A percentile compares a stretch with the other conserved stretches of the same genome.
Conservation (phyloP, 2,113 vertebrate species). For the Microtus pennsylvanicus region DNA sequence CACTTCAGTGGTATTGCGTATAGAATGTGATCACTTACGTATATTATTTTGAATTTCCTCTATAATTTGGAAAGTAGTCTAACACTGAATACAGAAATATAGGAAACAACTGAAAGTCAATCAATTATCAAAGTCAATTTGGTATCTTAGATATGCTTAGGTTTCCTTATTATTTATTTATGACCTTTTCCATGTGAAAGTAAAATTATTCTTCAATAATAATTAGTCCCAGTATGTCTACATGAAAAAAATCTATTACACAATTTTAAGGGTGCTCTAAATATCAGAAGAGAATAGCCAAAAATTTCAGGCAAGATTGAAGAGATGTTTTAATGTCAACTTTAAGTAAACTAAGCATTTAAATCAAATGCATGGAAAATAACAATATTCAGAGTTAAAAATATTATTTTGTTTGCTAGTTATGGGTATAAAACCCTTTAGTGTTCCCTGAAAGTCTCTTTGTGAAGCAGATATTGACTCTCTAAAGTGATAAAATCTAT, state of each 20-base stretch:
- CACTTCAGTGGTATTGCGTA: background rate
- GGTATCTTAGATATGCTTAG: background rate
- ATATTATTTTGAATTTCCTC: background rate
- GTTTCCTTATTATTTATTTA: background rate
- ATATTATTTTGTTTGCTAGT: background rate
- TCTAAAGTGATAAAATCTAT: background rate
- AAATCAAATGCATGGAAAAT: background rate
- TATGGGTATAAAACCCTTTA: background rate
- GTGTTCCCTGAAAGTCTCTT: background rate
- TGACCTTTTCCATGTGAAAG: background rate
- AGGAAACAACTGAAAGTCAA: background rate
- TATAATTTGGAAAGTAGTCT: background rate
- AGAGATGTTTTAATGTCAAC: background rate
- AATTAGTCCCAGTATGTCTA: background rate
- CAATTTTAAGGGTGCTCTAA: background rate
- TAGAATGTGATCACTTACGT: background rate
- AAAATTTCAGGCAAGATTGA: background rate
- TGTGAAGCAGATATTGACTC: background rate
- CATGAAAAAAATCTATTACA: background rate
- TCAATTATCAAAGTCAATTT: background rate
- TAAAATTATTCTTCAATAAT: background rate
- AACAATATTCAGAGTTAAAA: constrained; percentile 15
- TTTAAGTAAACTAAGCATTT: background rate
- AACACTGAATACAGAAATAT: background rate
- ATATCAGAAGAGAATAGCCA: background rate